phyloP scores from a whole-genome alignment of 2,888 invertebrate genomes.

The Pomacea canaliculata region DNA sequence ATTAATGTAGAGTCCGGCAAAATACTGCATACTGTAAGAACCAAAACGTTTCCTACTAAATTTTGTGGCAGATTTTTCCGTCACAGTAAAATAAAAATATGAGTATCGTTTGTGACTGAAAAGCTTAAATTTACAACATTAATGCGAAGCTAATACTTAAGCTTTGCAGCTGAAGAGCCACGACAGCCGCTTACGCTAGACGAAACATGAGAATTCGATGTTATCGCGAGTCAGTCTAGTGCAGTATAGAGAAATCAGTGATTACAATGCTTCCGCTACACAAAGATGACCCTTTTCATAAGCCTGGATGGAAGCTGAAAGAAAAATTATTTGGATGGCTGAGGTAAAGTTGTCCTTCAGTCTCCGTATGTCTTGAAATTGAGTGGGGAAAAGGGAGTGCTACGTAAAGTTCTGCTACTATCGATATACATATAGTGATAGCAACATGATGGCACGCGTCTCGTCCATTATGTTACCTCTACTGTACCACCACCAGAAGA shows the following conservation, averaged over 20 bases:
- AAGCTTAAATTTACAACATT: background rate
- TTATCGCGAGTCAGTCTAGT: no score
- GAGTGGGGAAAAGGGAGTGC: background rate
- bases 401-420: no score
- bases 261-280: conserved; percentile 68
- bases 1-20: conserved; percentile 3
- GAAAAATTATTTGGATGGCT: conserved; percentile 69
- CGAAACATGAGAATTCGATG: no score
- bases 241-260: background rate
- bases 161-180: conserved; percentile 21
- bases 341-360: conserved; percentile 56
- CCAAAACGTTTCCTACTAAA: background rate
- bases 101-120: background rate
- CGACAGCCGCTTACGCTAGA: conserved; percentile 26
- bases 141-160: background rate
- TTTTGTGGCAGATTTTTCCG: background rate
- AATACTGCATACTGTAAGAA: background rate
- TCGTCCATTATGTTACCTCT: no score
- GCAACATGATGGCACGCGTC: no score
- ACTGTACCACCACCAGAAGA: no score
- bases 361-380: conserved; percentile 9
- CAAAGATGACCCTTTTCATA: conserved; percentile 66
- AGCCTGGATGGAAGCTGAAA: conserved; percentile 62
- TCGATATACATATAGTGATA: no score
- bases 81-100: background rate